Evolutionary conservation across 2,113 vertebrate genomes (phyloP).

Genomic region (Oxyruncus cristatus): DNA sequence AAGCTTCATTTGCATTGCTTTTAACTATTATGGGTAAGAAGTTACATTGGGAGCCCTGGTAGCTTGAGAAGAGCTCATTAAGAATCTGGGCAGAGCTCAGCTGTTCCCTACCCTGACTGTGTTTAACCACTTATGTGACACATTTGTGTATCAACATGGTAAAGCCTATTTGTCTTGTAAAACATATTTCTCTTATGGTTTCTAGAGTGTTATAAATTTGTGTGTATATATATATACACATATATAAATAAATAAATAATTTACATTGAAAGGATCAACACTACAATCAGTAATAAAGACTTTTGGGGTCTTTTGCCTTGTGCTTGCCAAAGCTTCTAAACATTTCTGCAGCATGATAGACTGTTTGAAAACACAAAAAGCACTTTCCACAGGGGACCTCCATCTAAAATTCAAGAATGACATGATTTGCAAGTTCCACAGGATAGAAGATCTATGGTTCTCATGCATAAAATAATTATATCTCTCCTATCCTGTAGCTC

Average conservation of each 20-base stretch:
- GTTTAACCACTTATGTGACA: background rate
- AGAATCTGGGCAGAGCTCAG: background rate
- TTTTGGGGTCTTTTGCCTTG: background rate
- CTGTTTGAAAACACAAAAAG: background rate
- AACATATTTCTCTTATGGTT: background rate
- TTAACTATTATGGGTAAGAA: background rate
- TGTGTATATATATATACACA: too few species aligned
- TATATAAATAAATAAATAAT: background rate
- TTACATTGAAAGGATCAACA: background rate
- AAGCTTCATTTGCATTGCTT: background rate
- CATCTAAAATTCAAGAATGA: background rate
- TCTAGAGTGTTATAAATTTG: background rate
- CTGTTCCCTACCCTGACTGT: background rate
- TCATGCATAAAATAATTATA: background rate
- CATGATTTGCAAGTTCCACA: background rate
- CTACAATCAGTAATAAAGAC: background rate
- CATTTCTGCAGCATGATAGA: background rate
- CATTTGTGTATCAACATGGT: background rate
- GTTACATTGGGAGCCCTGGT: accelerated
- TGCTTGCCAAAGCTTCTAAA: background rate
- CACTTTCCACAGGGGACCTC: background rate
- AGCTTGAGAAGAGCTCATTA: background rate
- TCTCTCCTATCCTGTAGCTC: background rate
- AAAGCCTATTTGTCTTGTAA: background rate
- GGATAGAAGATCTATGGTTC: background rate